A percentile compares a stretch with the other conserved stretches of the same genome.
Evolutionary conservation across 2,888 invertebrate genomes (phyloP).

Genomic region (Teleiodes luculella): DNA sequence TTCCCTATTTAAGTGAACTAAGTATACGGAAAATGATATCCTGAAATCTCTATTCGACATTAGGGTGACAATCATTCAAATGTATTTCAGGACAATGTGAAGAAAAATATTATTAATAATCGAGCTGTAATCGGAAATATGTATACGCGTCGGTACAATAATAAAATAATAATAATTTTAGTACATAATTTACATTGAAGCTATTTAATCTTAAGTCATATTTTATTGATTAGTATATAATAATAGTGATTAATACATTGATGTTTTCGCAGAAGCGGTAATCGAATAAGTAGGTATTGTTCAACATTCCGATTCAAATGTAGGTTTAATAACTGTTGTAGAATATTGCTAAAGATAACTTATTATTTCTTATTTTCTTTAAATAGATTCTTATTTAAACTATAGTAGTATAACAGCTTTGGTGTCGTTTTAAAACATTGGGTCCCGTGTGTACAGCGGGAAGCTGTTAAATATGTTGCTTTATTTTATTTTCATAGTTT

Average conservation of each 20-base stretch:
- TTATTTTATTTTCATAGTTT: too few relatives aligned
- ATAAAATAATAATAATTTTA: constrained; percentile 65
- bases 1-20: background rate
- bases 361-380: background rate
- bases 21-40: background rate
- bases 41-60: background rate
- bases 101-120: constrained; percentile 5
- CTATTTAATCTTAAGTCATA: constrained; percentile 63
- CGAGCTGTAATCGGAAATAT: constrained; percentile 71
- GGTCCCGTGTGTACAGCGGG: too few relatives aligned
- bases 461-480: too few relatives aligned
- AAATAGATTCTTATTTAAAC: background rate
- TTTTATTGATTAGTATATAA: constrained; percentile 41
- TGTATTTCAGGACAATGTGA: constrained; percentile 15
- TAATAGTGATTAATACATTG: constrained; percentile 42
- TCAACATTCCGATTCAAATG: constrained; percentile 40
- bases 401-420: too few relatives aligned
- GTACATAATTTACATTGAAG: constrained; percentile 34
- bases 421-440: too few relatives aligned
- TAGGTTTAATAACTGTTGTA: constrained; percentile 10
- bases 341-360: background rate
- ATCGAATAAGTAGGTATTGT: constrained; percentile 27
- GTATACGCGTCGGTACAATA: constrained; percentile 79
- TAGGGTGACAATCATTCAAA: constrained; percentile 17
- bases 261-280: constrained; percentile 40